Percentiles rank a stretch among this genome's conserved stretches.
phyloP scores from a whole-genome alignment of 2,888 invertebrate species.

The Nymphalis c-album region DNA sequence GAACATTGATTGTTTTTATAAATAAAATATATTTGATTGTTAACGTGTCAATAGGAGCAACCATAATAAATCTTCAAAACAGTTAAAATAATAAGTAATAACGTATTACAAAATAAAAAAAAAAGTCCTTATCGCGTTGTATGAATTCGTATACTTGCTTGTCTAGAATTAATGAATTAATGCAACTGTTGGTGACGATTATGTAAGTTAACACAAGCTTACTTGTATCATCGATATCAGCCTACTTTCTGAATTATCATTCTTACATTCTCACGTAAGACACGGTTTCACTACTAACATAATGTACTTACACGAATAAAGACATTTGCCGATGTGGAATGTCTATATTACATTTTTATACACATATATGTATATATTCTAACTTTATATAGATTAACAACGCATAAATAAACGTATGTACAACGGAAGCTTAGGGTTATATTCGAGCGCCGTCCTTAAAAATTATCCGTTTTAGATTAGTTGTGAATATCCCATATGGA shows the following conservation, averaged over 20 bases:
- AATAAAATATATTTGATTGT: not conserved
- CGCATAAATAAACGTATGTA: not conserved
- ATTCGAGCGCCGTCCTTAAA: conserved; percentile 56
- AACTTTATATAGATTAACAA: not conserved
- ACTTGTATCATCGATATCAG: conserved; percentile 20
- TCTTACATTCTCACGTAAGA: conserved; percentile 20
- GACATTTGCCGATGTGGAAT: conserved; percentile 44
- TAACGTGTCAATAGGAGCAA: not conserved
- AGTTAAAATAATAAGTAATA: too few species aligned
- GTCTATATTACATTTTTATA: conserved; percentile 39
- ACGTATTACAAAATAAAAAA: too few species aligned
- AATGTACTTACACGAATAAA: conserved; percentile 32
- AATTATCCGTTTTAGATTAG: conserved; percentile 41
- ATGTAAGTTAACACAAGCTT: conserved; percentile 13
- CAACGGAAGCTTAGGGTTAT: conserved; percentile 30
- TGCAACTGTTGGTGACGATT: not conserved
- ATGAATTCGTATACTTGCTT: not conserved
- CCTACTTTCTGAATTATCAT: conserved; percentile 21
- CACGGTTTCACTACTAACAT: conserved; percentile 11
- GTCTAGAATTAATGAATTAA: not conserved
- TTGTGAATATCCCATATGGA: conserved; percentile 61
- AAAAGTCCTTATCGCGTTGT: too few species aligned
- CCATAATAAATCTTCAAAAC: too few species aligned
- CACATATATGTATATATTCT: too few species aligned
- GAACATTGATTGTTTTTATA: not conserved